Base-by-base conservation (phyloP, 2,888 invertebrate species). In the Anoncus sp. region DNA sequence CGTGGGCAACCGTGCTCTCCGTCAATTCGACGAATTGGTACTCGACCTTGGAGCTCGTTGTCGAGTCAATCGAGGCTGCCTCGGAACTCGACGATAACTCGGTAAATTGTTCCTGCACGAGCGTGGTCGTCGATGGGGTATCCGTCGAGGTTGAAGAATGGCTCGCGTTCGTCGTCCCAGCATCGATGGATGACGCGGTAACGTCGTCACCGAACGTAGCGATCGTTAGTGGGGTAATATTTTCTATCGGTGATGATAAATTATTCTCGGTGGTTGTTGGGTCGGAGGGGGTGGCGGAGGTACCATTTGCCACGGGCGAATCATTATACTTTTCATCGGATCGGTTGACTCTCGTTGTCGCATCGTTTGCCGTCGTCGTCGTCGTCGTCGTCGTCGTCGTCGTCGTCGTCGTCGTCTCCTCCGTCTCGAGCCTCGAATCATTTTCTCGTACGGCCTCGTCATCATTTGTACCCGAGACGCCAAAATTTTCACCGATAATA, bases 11-110 rank as follows among this genome's bases (percentile, higher is more conserved):
- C 6, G 81, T 80, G 9, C 79, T 73, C 3, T 89, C 88, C 31
- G 86, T 86, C 0, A 90, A 80, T 0, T 85, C 87, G 3, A 90
- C 83, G 55, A 90, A 89, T 40, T 88, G 87, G 81, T 88, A 89
- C 66, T 88, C 86, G 27, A 89, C 77, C 10, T 73, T 79, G 0
- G 86, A 84, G 0, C n/a, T n/a, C n/a, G 87, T 82, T 6, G 85
- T 85, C 1, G 84, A 81, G 2, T 82, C 77, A 0, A 73, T 43
- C 20, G 62, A 10, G 12, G 20, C 31, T n/a, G n/a, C n/a, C 2
- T 53, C 40, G 1, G 70, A 18, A 35, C 16, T 62, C 22, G 71
- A 53, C n/a, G n/a, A n/a, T n/a, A n/a, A n/a, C n/a, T n/a, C n/a
- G n/a, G n/a, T n/a, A n/a, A n/a, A n/a, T n/a, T n/a, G n/a, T n/a